Percentiles rank a stretch among this genome's conserved stretches.
Evolutionary conservation across 1,140 invertebrate species (phyloP).

Genomic region (Samia ricini): DNA sequence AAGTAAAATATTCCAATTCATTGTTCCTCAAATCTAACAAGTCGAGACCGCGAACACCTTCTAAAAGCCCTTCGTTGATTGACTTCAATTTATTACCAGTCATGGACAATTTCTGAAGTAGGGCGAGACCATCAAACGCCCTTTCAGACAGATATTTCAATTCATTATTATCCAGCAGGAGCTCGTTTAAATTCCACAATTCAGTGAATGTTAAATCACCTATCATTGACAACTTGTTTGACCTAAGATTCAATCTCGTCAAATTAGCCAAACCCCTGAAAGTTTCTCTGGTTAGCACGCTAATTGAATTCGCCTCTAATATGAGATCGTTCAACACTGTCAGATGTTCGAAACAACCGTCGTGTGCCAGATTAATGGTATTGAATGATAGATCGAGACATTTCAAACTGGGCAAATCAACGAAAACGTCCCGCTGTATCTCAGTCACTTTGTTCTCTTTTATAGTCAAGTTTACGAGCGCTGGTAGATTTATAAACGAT

Average conservation of each 20-base stretch:
- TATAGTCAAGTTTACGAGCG: conserved; percentile 82
- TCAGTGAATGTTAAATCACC: conserved; percentile 87
- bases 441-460: conserved; percentile 86
- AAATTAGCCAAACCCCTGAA: conserved; percentile 84
- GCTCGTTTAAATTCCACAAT: conserved; percentile 83
- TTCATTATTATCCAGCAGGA: conserved; percentile 86
- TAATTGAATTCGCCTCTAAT: conserved; percentile 84
- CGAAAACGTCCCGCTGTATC: conserved; percentile 85
- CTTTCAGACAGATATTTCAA: conserved; percentile 81
- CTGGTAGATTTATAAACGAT: conserved; percentile 82
- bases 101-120: conserved; percentile 83
- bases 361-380: conserved; percentile 84
- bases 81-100: conserved; percentile 85
- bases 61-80: conserved; percentile 83
- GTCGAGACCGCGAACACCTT: conserved; percentile 81
- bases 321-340: conserved; percentile 82
- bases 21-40: conserved; percentile 87
- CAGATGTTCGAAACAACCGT: conserved; percentile 84
- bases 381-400: conserved; percentile 84
- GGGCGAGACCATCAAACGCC: conserved; percentile 84
- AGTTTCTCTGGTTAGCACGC: conserved; percentile 82
- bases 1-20: conserved; percentile 83
- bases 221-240: conserved; percentile 85
- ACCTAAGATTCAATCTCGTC: conserved; percentile 82
- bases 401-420: conserved; percentile 82